phyloP scores from a whole-genome alignment of 1,140 invertebrate genomes.

The Lutraria rhynchaena region DNA sequence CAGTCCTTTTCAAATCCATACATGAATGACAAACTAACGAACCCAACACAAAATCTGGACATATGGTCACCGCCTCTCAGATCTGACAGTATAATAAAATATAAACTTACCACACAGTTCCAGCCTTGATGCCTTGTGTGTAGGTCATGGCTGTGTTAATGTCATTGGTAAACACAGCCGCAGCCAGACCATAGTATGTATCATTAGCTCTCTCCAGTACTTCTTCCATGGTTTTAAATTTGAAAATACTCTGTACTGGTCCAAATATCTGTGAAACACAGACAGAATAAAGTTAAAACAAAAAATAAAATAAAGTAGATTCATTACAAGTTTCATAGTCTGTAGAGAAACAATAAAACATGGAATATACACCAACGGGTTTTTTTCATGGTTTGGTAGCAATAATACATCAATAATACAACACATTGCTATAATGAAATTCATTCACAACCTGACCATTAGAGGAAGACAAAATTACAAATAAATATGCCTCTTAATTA shows the following conservation, averaged over 20 bases:
- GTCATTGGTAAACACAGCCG: slow-evolving; percentile 93
- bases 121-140: slow-evolving; percentile 87
- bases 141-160: slow-evolving; percentile 86
- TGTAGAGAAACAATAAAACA: too few relatives aligned
- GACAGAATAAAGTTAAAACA: background rate
- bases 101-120: slow-evolving; percentile 90
- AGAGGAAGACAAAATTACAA: too few relatives aligned
- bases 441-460: too few relatives aligned
- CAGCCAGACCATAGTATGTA: slow-evolving; percentile 93
- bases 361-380: too few relatives aligned
- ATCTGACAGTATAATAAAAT: slow-evolving; percentile 60
- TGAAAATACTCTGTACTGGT: slow-evolving; percentile 94
- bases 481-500: too few relatives aligned
- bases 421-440: too few relatives aligned
- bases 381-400: too few relatives aligned
- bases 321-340: too few relatives aligned
- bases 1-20: background rate
- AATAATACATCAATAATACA: too few relatives aligned
- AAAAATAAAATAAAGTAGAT: slow-evolving; percentile 8
- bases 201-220: slow-evolving; percentile 94
- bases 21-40: background rate
- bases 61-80: background rate
- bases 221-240: slow-evolving; percentile 94
- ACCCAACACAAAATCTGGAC: too few relatives aligned
- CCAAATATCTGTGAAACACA: slow-evolving; percentile 90